These are phyloP conservation scores for Fukomys damarensis DNA, from an alignment of 2,113 vertebrate genomes.

Conservation along the genomic window DNA sequence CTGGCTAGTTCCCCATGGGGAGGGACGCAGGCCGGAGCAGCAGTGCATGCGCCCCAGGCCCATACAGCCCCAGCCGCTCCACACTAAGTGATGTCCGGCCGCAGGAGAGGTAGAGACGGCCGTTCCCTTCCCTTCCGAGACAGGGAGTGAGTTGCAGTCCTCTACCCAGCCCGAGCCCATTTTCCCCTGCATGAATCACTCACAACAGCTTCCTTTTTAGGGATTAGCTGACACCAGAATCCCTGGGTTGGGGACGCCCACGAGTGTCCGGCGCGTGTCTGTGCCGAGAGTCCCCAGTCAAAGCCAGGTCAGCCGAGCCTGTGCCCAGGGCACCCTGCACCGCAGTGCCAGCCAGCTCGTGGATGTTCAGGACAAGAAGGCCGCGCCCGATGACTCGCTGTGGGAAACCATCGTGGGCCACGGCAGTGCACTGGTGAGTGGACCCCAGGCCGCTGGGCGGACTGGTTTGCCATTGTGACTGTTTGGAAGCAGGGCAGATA, in stretches of 20 bases:
- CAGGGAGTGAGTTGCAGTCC: background rate
- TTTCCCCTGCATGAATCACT: background rate
- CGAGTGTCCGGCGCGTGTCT: conserved; percentile 84
- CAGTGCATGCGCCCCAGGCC: background rate
- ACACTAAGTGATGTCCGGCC: no score
- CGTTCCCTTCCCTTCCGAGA: background rate
- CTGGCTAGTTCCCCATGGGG: background rate
- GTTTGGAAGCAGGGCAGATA: background rate
- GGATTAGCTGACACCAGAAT: conserved; percentile 92
- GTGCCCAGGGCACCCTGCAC: conserved; percentile 90
- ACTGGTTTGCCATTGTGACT: background rate
- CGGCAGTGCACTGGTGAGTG: conserved; percentile 91
- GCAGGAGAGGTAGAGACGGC: background rate
- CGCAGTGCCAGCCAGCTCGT: conserved; percentile 95
- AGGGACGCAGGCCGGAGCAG: background rate
- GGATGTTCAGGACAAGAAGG: conserved; percentile 90
- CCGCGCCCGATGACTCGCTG: conserved; percentile 87
- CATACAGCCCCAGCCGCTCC: background rate
- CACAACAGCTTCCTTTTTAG: conserved; percentile 80
- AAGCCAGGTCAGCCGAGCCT: conserved; percentile 86
- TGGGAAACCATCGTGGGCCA: conserved; percentile 93
- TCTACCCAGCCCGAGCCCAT: background rate
- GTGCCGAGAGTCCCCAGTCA: conserved; percentile 88
- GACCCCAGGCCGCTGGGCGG: rapidly evolving
- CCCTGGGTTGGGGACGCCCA: conserved; percentile 82